Conservation (phyloP, 2,797 vertebrate genomes). For the Myotis pilosus region DNA sequence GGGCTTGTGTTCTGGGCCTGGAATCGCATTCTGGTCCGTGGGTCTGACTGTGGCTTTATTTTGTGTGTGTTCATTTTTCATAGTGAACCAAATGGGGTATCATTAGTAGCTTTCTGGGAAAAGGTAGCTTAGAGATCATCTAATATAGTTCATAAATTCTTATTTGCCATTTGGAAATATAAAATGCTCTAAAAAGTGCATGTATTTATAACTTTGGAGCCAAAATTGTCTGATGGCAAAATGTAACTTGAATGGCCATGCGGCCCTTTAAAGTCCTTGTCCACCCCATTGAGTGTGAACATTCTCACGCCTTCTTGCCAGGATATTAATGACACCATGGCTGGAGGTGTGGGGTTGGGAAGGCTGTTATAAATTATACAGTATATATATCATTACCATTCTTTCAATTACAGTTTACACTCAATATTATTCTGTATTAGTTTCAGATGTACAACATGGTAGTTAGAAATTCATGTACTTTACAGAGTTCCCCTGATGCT, state of each 20-base stretch:
- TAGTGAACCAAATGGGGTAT: not conserved
- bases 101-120: not conserved
- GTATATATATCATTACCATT: not conserved
- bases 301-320: not conserved
- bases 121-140: not conserved
- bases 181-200: not conserved
- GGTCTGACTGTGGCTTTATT: not conserved
- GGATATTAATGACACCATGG: rapidly evolving
- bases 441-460: not conserved
- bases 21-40: not conserved
- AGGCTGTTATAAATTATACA: not conserved
- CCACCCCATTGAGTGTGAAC: not conserved
- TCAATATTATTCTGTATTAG: not conserved
- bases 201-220: not conserved
- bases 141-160: not conserved
- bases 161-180: not conserved
- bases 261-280: not conserved
- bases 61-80: not conserved
- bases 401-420: not conserved
- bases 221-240: not conserved
- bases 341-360: too few species aligned
- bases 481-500: not conserved
- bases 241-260: not conserved
- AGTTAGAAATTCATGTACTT: not conserved
- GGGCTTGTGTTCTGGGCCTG: not conserved